Base-by-base conservation (phyloP, 2,888 invertebrate species). In the Fragum fragum region DNA sequence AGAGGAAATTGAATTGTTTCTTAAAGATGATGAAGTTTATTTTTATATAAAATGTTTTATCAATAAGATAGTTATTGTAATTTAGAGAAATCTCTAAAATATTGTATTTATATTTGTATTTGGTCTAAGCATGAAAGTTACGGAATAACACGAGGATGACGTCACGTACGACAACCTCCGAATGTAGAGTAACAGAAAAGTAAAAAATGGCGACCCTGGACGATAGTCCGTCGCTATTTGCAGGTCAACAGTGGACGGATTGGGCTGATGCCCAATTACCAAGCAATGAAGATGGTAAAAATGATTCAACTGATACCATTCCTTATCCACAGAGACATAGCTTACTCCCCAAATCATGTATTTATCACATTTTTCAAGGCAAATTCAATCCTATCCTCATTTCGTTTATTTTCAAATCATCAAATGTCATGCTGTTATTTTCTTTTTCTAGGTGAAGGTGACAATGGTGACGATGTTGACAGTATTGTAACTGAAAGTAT, bases 171-270 rank as follows among this genome's bases (percentile, higher is more conserved):
- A 90, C 79, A 79, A 87, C 83, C 79, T 90, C 87, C 94, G 93
- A 84, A 84, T 88, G 87, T 90, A 92, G 92, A 93, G 93, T 92
- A 94, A 93, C 92, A 93, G 92, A 91, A 91, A 88, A 86, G 83
- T 89, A 94, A 94, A 94, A 94, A 94, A 94, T 94, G 94, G 94
- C 94, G 94, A 94, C 94, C 90, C 91, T 92, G 92, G 94, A 93
- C 92, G 92, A 91, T 90, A 94, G 94, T 93, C 94, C 94, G 88
- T 93, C 93, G 90, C 91, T 92, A 86, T 94, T 93, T 92, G 90
- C 92, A 88, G 94, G 94, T 86, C 93, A 94, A 92, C 89, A 92
- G 77, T 94, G 94, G 94, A 90, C 93, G 82, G 90, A 91, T 81
- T 94, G 93, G 94, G 92, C 92, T 80, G 92, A 92, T 79, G 91